Evolutionary conservation across 2,888 invertebrate species (phyloP).

Genomic region (Anarsia innoxiella): DNA sequence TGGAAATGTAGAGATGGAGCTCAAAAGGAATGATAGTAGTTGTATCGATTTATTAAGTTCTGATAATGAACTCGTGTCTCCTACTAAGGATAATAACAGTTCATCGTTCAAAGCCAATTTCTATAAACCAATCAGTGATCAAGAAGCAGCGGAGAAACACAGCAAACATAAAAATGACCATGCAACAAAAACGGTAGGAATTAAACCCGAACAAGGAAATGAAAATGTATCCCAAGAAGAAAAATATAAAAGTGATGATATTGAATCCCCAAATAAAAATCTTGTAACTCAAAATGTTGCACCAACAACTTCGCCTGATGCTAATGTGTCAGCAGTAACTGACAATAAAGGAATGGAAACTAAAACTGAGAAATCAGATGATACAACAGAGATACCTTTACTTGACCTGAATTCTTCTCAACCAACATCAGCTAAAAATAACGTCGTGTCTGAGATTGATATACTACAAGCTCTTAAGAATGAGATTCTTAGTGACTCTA

Average conservation of each 20-base stretch:
- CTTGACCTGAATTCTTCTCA: slow-evolving; percentile 35
- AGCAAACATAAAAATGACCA: neutral
- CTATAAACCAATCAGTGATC: slow-evolving; percentile 37
- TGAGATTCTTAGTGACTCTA: slow-evolving; percentile 57
- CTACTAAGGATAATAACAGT: neutral
- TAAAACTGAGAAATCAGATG: neutral
- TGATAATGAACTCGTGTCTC: neutral
- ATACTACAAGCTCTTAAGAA: slow-evolving; percentile 66
- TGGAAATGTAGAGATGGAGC: neutral
- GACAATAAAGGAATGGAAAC: too few species aligned
- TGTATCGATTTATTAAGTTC: slow-evolving; percentile 4
- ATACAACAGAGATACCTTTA: slow-evolving; percentile 44
- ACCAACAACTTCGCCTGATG: too few species aligned
- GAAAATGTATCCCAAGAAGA: too few species aligned
- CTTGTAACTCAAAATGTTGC: too few species aligned
- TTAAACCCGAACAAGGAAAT: neutral
- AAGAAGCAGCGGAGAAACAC: slow-evolving; percentile 12
- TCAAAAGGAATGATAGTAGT: slow-evolving; percentile 5
- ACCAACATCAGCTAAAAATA: slow-evolving; percentile 28
- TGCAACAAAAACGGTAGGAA: too few species aligned
- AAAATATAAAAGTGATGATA: too few species aligned
- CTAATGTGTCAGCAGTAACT: too few species aligned
- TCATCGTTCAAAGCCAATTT: slow-evolving; percentile 44
- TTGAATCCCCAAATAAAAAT: too few species aligned
- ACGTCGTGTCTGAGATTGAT: slow-evolving; percentile 58